phyloP scores from a whole-genome alignment of 2,888 invertebrate species.

The Andrena trimmerana region DNA sequence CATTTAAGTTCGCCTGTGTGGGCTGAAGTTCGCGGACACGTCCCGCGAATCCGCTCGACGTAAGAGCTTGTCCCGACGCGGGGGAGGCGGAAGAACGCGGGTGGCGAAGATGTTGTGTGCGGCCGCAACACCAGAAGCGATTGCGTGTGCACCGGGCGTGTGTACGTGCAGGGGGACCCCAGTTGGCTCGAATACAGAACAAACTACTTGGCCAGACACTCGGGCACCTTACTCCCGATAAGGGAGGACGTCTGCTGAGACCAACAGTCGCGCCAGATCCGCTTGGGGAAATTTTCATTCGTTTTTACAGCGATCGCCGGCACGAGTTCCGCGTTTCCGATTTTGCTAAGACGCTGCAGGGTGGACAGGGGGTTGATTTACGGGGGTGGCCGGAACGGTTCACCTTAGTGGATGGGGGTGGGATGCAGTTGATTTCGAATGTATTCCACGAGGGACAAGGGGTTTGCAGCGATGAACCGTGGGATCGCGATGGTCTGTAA shows the following conservation, averaged over 20 bases:
- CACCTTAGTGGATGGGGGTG: no score
- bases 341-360: not conserved
- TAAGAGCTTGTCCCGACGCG: conserved; percentile 19
- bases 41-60: conserved; percentile 12
- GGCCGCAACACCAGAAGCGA: conserved; percentile 1
- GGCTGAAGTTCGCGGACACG: conserved; percentile 1
- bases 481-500: not conserved
- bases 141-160: not conserved
- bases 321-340: not conserved
- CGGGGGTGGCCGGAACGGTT: no score
- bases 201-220: conserved; percentile 79
- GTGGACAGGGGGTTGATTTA: not conserved
- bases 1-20: conserved; percentile 33
- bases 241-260: conserved; percentile 61
- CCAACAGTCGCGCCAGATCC: conserved; percentile 59
- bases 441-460: no score
- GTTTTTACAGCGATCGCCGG: not conserved
- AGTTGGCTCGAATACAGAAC: conserved; percentile 67
- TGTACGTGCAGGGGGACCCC: conserved; percentile 3
- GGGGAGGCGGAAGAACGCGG: conserved; percentile 11
- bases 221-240: conserved; percentile 74
- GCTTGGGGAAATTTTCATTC: conserved; percentile 30
- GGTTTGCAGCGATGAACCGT: no score
- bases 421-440: no score
- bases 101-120: conserved; percentile 1